These are phyloP conservation scores for Hyphantria cunea DNA, from an alignment of 1,140 invertebrate species.

Conservation along the genomic window DNA sequence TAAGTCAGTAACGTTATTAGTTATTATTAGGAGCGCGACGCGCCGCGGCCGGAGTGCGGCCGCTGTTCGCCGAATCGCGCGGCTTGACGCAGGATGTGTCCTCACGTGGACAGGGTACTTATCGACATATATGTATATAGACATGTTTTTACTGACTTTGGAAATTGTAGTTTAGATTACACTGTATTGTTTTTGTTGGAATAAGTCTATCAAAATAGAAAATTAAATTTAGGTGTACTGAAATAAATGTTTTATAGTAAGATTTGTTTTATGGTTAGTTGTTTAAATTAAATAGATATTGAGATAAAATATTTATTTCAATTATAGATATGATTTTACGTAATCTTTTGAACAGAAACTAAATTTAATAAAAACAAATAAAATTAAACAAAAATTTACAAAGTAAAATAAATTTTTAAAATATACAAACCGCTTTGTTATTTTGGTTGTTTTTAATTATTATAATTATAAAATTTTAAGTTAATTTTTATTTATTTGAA, in stretches of 20 bases:
- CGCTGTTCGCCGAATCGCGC: slow-evolving; percentile 25
- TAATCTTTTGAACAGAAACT: too few relatives aligned
- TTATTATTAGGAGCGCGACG: slow-evolving; percentile 8
- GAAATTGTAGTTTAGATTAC: background rate
- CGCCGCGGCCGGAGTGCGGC: slow-evolving; percentile 19
- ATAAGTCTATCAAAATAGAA: too few relatives aligned
- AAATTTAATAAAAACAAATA: too few relatives aligned
- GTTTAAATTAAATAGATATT: background rate
- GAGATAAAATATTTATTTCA: background rate
- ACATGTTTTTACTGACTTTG: slow-evolving; percentile 9
- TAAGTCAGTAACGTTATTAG: slow-evolving; percentile 4
- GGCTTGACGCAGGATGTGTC: slow-evolving; percentile 31
- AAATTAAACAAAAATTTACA: too few relatives aligned
- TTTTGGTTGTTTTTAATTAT: too few relatives aligned
- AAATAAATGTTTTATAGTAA: background rate
- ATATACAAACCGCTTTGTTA: too few relatives aligned
- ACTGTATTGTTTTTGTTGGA: too few relatives aligned
- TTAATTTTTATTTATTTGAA: too few relatives aligned
- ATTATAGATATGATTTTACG: too few relatives aligned
- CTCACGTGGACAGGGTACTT: slow-evolving; percentile 30
- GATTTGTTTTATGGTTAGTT: background rate
- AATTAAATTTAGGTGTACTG: background rate
- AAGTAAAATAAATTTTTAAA: too few relatives aligned
- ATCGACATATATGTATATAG: slow-evolving; percentile 18
- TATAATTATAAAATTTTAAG: too few relatives aligned